Percentiles rank a stretch among this genome's conserved stretches.
Conservation (phyloP, 2,888 invertebrate genomes). For the Coenonympha arcania region DNA sequence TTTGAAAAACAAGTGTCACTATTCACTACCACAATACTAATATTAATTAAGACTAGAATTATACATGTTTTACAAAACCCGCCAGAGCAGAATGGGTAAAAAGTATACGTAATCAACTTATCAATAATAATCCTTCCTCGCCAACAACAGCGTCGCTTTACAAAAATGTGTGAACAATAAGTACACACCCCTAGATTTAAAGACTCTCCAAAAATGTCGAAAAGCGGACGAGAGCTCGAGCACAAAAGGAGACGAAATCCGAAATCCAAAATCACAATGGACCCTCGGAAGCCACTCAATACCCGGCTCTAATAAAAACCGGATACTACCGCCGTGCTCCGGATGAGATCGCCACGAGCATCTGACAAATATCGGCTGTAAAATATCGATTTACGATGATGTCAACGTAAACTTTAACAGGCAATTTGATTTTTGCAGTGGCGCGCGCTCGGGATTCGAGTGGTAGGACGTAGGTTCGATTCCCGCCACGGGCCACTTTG, state of each 20-base stretch:
- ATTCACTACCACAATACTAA: no score
- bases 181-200: constrained; percentile 9
- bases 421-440: no score
- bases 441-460: no score
- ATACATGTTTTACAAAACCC: no score
- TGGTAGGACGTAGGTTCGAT: no score
- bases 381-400: constrained; percentile 25
- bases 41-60: no score
- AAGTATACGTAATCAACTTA: no score
- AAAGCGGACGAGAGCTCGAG: constrained; percentile 46
- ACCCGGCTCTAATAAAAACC: constrained; percentile 64
- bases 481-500: no score
- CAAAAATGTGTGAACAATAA: constrained; percentile 4
- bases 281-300: constrained; percentile 63
- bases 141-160: background rate
- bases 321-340: constrained; percentile 49
- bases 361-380: constrained; percentile 33
- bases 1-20: no score
- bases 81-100: no score
- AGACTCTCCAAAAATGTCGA: constrained; percentile 34
- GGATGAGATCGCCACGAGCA: constrained; percentile 49
- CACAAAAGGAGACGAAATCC: constrained; percentile 51
- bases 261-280: constrained; percentile 56
- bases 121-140: background rate
- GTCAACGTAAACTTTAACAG: no score